Base-by-base conservation (phyloP, 2,113 vertebrate species). In the Hippotragus niger region DNA sequence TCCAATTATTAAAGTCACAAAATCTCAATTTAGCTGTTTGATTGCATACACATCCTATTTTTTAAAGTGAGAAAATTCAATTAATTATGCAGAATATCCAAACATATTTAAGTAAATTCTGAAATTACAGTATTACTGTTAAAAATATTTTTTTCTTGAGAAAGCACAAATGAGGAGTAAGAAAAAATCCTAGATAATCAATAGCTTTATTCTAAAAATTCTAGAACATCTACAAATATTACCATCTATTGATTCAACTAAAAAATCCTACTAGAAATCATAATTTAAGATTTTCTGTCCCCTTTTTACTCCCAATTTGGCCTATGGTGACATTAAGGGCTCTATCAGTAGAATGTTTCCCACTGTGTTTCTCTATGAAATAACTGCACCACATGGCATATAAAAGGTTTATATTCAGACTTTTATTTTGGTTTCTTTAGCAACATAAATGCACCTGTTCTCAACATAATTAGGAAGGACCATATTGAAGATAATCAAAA, bases 401-500 rank as follows among this genome's bases (percentile, higher is more conserved):
- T 90, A 53, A 58, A 14, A 88, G 95, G 52, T 74, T 36, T 29
- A 67, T 96, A 97, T 98, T 98, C 62, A 97, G 31, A 85, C 16
- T 88, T 86, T 95, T 97, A 97, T 92, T 97, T 97, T 8, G 25
- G 16, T 91, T 98, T 93, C 88, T 97, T 98, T 87, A 76, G 76
- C 57, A 67, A 71, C 76, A 97, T 84, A 96, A 97, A 94, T 64
- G 87, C 13, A 96, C 96, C 36, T 16, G 90, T 93, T 98, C 97
- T 47, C 91, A 94, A 71, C 40, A 95, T 90, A 62, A 95, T 96
- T 97, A 97, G 17, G 74, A 86, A 92, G 27, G 47, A 31, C 88
- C 98, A 55, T 97, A 96, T 11, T 96, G 95, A 97, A 45, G 47
- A 91, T 96, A 97, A 97, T 97, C 93, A 98, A 98, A 98, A 96